Percentiles rank a stretch among this genome's conserved stretches.
phyloP scores from a whole-genome alignment of 1,140 invertebrate genomes.

The Cyrtorhinus lividipennis region DNA sequence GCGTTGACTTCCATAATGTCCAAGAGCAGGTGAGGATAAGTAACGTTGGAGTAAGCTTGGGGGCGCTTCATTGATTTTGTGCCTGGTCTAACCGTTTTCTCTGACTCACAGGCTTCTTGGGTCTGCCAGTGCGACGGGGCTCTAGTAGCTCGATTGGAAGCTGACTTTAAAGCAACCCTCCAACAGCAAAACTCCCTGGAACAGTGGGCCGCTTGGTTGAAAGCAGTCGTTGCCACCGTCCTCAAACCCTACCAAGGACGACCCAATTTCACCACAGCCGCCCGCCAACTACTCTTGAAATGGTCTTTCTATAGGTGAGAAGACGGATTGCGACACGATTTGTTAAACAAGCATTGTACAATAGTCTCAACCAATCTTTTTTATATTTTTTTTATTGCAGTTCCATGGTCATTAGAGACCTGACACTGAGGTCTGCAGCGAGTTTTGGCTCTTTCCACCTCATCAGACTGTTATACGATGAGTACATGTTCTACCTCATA shows the following conservation, averaged over 20 bases:
- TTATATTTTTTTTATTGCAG: slow-evolving; percentile 38
- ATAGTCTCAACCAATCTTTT: too few relatives aligned
- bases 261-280: slow-evolving; percentile 75
- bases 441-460: slow-evolving; percentile 99
- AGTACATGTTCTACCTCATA: slow-evolving; percentile 98
- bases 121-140: slow-evolving; percentile 87
- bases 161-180: slow-evolving; percentile 85
- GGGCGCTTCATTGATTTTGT: neutral
- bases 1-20: slow-evolving; percentile 94
- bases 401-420: slow-evolving; percentile 90
- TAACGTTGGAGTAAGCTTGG: too few relatives aligned
- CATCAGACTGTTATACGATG: slow-evolving; percentile 91
- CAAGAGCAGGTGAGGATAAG: slow-evolving; percentile 63
- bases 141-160: slow-evolving; percentile 73
- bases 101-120: slow-evolving; percentile 61
- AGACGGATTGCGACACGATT: slow-evolving; percentile 1
- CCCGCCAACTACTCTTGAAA: slow-evolving; percentile 87
- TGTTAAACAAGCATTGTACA: neutral
- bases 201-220: slow-evolving; percentile 95
- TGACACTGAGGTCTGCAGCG: slow-evolving; percentile 86
- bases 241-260: slow-evolving; percentile 76
- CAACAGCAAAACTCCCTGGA: slow-evolving; percentile 87
- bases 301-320: slow-evolving; percentile 94
- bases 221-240: slow-evolving; percentile 74
- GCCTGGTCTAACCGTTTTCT: neutral